Evolutionary conservation across 1,140 invertebrate species (phyloP).

Genomic region (Heliconius himera): DNA sequence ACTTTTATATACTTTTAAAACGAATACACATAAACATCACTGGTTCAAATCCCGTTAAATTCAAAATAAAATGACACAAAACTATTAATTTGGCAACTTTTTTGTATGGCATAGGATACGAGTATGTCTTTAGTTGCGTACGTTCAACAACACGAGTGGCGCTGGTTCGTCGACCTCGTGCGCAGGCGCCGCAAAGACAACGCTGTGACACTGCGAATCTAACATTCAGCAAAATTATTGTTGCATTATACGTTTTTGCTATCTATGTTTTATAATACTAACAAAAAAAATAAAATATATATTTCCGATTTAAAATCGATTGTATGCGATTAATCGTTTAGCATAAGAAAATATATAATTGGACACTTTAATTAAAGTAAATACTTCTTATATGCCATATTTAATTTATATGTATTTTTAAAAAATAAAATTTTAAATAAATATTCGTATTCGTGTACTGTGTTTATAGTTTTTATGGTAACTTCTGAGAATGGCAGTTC

Average conservation of each 20-base stretch:
- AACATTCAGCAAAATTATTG: constrained; percentile 46
- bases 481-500: background rate
- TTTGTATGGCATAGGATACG: constrained; percentile 3
- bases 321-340: background rate
- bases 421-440: background rate
- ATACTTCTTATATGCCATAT: background rate
- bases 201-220: constrained; percentile 64
- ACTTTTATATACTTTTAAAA: no score
- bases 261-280: background rate
- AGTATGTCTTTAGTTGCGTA: constrained; percentile 53
- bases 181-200: constrained; percentile 64
- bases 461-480: constrained; percentile 7
- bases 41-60: background rate
- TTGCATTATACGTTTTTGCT: constrained; percentile 22
- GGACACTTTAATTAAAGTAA: background rate
- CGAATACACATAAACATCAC: background rate
- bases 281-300: background rate
- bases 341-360: background rate
- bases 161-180: constrained; percentile 72
- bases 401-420: background rate
- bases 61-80: background rate
- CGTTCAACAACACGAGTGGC: constrained; percentile 72
- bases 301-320: background rate
- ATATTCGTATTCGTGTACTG: background rate
- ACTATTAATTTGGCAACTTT: background rate